Evolutionary conservation across 2,797 vertebrate species (phyloP), one percentile per base, ranked within the genome.

Genomic region (Coracias cyanogaster): DNA sequence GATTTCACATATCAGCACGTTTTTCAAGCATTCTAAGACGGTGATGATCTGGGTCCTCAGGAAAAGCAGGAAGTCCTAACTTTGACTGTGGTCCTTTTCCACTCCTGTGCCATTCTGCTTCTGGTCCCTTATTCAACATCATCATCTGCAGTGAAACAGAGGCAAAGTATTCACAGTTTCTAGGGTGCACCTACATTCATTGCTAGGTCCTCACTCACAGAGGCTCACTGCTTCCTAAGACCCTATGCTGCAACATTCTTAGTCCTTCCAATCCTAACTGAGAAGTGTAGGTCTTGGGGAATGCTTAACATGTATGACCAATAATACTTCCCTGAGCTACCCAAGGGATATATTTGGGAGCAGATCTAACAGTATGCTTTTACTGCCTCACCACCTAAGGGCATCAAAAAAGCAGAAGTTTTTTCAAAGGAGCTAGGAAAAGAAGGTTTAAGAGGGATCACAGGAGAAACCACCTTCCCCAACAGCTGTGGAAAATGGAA

Each of bases 1-100:
- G 89, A 95, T 92, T 96, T 88, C 94, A 81, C 72, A 83, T 78
- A 93, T 96, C 80, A 82, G 94, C 90, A 92, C 3, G 54, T 83
- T 93, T 94, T 95, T 69, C 91, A 91, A 28, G 82, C 65, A 93
- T 93, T 95, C 88, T 72, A 82, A 76, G 76, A 90, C 88, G 82
- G 93, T 21, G 1, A 61, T 37, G 61, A 78, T 78, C 84, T 93
- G 92, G 78, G 49, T 74, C 86, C 82, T 77, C 65, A 65, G 76
- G 15, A 13, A 78, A 81, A 78, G 48, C 71, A 83, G 11, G 39
- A 91, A 87, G 89, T 33, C 65, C 91, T 65, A 35, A 64, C 45
- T 85, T 72, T 31, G 61, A 45, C 71, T 74, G 94, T 54, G 60
- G 76, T 81, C 12, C 15, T 83, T 74, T 46, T 61, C 71, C 57